Conservation (phyloP, 2,113 vertebrate genomes). For the Taurulus bubalis region DNA sequence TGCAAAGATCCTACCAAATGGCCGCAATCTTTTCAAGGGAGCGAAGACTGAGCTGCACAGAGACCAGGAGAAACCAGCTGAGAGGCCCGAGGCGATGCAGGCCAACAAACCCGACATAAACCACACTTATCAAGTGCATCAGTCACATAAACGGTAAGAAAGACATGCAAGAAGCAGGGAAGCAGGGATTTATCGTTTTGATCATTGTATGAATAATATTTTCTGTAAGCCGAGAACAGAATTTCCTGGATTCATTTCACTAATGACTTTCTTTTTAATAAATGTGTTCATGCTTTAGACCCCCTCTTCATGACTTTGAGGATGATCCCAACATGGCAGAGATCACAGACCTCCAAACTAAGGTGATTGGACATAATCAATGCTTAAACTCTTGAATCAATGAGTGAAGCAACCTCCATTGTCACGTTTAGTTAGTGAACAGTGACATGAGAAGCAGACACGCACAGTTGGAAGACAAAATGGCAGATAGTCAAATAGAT, state of each 20-base stretch:
- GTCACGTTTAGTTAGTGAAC: slow-evolving; percentile 46
- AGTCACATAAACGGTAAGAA: slow-evolving; percentile 44
- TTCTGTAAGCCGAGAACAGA: no score
- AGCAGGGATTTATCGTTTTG: neutral
- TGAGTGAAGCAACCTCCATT: slow-evolving; percentile 24
- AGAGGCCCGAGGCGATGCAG: slow-evolving; percentile 17
- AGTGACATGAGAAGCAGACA: slow-evolving; percentile 1
- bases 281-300: slow-evolving; percentile 41
- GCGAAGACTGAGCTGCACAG: slow-evolving; percentile 25
- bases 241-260: neutral
- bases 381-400: slow-evolving; percentile 43
- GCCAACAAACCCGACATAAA: slow-evolving; percentile 47
- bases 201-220: neutral
- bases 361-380: slow-evolving; percentile 63
- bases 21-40: slow-evolving; percentile 35
- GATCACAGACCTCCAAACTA: slow-evolving; percentile 63
- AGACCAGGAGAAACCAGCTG: slow-evolving; percentile 22
- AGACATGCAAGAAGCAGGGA: neutral
- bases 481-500: slow-evolving; percentile 47
- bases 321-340: slow-evolving; percentile 47
- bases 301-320: slow-evolving; percentile 38
- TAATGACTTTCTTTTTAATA: neutral
- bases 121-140: slow-evolving; percentile 56
- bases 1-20: slow-evolving; percentile 73
- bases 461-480: neutral